A percentile compares a stretch with the other conserved stretches of the same genome.
phyloP scores from a whole-genome alignment of 2,888 invertebrate genomes.

The Leptura quadrifasciata region DNA sequence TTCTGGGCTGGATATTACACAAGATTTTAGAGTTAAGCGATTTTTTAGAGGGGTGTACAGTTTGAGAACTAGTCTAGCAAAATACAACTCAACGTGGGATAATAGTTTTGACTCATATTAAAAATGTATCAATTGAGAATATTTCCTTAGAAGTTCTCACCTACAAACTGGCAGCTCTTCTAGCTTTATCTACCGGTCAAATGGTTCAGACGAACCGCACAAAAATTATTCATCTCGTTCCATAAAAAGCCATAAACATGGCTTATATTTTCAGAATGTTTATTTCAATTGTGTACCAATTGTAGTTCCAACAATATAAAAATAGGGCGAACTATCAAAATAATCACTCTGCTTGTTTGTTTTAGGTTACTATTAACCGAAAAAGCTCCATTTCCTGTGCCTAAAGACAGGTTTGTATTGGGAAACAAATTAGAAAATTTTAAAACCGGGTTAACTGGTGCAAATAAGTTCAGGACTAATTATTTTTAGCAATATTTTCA shows the following conservation, averaged over 20 bases:
- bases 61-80: background rate
- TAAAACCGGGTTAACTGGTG: background rate
- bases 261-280: too few relatives aligned
- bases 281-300: too few relatives aligned
- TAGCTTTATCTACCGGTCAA: conserved; percentile 22
- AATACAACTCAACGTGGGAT: background rate
- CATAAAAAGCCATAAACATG: too few relatives aligned
- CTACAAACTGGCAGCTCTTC: conserved; percentile 8
- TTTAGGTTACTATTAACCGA: conserved; percentile 12
- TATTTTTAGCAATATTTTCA: background rate
- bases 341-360: background rate
- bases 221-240: too few relatives aligned
- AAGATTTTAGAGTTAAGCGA: too few relatives aligned
- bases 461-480: conserved; percentile 3
- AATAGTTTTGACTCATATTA: background rate
- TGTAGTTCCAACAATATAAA: too few relatives aligned
- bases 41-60: background rate
- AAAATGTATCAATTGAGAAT: background rate
- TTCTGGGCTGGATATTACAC: too few relatives aligned
- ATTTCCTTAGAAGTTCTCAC: background rate
- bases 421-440: background rate
- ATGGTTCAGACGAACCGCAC: conserved; percentile 24
- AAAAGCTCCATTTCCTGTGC: background rate
- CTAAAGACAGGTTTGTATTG: conserved; percentile 7
- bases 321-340: too few relatives aligned